phyloP scores from a whole-genome alignment of 2,888 invertebrate genomes.

The Sinohyriopsis cumingii region DNA sequence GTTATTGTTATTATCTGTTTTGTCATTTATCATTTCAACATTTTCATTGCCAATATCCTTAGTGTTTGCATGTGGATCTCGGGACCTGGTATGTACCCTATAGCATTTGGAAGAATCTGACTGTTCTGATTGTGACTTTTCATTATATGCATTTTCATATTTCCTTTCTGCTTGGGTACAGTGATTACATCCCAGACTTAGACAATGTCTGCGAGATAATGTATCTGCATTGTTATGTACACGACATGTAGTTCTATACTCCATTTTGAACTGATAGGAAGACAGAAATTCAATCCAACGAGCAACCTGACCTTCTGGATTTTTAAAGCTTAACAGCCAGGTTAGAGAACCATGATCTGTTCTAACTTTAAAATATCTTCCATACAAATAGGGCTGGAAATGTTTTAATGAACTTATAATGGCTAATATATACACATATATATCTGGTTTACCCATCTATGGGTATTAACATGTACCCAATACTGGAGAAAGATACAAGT shows the following conservation, averaged over 20 bases:
- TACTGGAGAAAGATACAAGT: too few species aligned
- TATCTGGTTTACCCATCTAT: too few species aligned
- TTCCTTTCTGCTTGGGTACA: slow-evolving; percentile 14
- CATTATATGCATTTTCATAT: slow-evolving; percentile 26
- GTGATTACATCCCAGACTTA: slow-evolving; percentile 3
- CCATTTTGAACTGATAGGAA: slow-evolving; percentile 4
- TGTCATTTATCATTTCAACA: too few species aligned
- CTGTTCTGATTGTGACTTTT: background rate
- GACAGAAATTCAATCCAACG: slow-evolving; percentile 26
- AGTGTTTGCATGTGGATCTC: too few species aligned
- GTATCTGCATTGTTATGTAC: too few species aligned
- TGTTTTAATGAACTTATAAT: background rate
- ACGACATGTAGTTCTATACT: too few species aligned
- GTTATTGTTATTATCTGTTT: too few species aligned
- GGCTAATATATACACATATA: too few species aligned
- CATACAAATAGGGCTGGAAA: slow-evolving; percentile 12
- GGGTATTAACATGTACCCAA: too few species aligned
- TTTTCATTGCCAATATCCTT: too few species aligned
- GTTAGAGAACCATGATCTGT: slow-evolving; percentile 8
- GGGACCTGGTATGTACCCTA: too few species aligned
- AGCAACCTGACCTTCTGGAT: slow-evolving; percentile 27
- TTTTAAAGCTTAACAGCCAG: slow-evolving; percentile 20
- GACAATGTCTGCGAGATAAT: too few species aligned
- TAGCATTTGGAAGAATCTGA: slow-evolving; percentile 1
- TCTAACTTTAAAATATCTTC: slow-evolving; percentile 20